Evolutionary conservation across 2,113 vertebrate species (phyloP).

Genomic region (Amblyopsis rosae): DNA sequence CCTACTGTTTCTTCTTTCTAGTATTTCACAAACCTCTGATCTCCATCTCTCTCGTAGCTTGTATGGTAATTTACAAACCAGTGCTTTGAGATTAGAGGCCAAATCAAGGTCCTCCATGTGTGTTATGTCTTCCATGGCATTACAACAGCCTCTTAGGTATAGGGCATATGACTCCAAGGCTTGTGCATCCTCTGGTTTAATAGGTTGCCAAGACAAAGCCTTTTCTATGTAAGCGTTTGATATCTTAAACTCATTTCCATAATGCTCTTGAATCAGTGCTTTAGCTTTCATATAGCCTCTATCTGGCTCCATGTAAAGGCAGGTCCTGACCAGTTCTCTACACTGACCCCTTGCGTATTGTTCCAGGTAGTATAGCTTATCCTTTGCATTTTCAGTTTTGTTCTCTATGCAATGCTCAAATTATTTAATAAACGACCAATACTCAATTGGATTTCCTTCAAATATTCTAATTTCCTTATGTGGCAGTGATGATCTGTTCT

Average conservation of each 20-base stretch:
- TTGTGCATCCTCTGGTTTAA: conserved; percentile 17
- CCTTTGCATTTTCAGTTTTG: too few relatives aligned
- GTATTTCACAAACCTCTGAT: too few relatives aligned
- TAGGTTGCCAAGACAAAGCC: conserved; percentile 3
- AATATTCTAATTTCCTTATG: too few relatives aligned
- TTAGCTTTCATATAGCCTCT: conserved; percentile 3
- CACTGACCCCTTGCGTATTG: conserved; percentile 12
- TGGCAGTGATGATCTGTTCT: too few relatives aligned
- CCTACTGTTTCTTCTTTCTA: too few relatives aligned
- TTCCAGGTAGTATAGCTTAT: too few relatives aligned
- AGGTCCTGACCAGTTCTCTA: not conserved
- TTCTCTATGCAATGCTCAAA: too few relatives aligned
- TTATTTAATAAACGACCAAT: too few relatives aligned
- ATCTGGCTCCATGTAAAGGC: conserved; percentile 6
- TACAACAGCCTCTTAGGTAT: conserved; percentile 13
- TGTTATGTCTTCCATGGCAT: not conserved
- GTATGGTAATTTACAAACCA: conserved; percentile 4
- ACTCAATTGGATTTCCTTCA: too few relatives aligned
- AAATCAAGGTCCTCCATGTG: conserved; percentile 12
- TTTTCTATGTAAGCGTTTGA: conserved; percentile 11
- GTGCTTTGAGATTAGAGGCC: conserved; percentile 1
- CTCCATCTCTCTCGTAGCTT: not conserved
- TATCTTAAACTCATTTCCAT: conserved; percentile 5
- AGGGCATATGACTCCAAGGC: conserved; percentile 7
- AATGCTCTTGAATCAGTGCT: not conserved